phyloP scores from a whole-genome alignment of 2,113 vertebrate genomes.

The Sylvietta virens region DNA sequence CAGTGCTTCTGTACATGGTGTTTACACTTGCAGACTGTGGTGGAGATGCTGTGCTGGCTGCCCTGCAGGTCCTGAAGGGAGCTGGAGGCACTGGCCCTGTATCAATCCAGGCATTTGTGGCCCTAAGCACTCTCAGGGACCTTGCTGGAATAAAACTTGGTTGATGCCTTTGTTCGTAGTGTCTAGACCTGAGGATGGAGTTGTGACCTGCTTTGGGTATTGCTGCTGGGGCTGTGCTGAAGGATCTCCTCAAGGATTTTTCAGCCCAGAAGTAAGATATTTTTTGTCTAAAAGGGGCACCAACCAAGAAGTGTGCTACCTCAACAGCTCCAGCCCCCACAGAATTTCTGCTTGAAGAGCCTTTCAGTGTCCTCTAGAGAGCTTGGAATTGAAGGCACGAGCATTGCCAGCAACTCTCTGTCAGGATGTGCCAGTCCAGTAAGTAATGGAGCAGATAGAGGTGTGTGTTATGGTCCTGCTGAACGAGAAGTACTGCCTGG shows the following conservation, averaged over 20 bases:
- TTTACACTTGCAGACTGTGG: neutral
- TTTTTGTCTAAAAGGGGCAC: neutral
- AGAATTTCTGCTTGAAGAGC: neutral
- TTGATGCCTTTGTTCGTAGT: neutral
- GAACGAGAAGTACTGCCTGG: neutral
- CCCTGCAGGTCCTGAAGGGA: neutral
- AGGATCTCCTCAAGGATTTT: neutral
- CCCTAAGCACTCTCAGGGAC: neutral
- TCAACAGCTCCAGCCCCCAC: neutral
- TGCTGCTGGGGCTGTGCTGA: neutral
- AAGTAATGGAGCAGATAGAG: neutral
- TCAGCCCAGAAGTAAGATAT: neutral
- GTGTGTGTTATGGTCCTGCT: neutral
- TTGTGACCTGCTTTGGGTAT: neutral
- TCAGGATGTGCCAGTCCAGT: neutral
- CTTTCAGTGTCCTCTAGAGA: neutral
- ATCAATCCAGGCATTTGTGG: fast-evolving
- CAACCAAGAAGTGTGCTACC: neutral
- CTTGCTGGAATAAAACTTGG: neutral
- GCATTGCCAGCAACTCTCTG: neutral
- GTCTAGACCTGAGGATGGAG: neutral
- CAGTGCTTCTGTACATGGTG: fast-evolving
- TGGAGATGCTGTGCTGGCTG: neutral
- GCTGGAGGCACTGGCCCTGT: neutral
- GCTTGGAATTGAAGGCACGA: fast-evolving